Conservation (phyloP, 1,140 invertebrate species). For the Calephelis virginiensis region DNA sequence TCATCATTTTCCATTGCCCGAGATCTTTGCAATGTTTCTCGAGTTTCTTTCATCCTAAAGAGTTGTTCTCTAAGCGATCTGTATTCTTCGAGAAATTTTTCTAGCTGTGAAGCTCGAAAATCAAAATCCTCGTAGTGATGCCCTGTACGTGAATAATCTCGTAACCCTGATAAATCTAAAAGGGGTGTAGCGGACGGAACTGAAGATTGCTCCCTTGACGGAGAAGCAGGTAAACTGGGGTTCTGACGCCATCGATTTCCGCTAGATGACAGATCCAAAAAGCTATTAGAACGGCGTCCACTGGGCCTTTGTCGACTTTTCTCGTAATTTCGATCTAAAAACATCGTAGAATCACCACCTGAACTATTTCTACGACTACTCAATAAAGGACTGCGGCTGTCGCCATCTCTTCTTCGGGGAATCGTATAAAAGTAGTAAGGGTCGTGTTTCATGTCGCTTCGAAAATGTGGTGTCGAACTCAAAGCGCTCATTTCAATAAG, state of each 20-base stretch:
- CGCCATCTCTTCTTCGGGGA: conserved; percentile 79
- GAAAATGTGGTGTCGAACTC: conserved; percentile 61
- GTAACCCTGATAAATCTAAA: conserved; percentile 75
- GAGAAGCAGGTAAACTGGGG: conserved; percentile 70
- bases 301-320: conserved; percentile 47
- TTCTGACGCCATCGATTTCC: conserved; percentile 59
- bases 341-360: conserved; percentile 61
- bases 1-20: conserved; percentile 71
- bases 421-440: conserved; percentile 81
- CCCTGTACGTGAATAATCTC: conserved; percentile 63
- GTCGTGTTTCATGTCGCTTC: conserved; percentile 59
- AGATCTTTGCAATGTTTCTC: conserved; percentile 81
- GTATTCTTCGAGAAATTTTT: conserved; percentile 88
- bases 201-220: conserved; percentile 57
- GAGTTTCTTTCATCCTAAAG: conserved; percentile 87
- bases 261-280: conserved; percentile 75
- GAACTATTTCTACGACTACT: conserved; percentile 70
- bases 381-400: conserved; percentile 84
- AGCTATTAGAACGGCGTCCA: conserved; percentile 77
- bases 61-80: conserved; percentile 86
- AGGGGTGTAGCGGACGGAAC: conserved; percentile 78
- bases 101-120: conserved; percentile 87
- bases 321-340: conserved; percentile 56
- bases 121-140: conserved; percentile 81
- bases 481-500: conserved; percentile 82